Evolutionary conservation across 2,888 invertebrate genomes (phyloP), one percentile per base, ranked within the genome.

Genomic region (Apotomis capreana): DNA sequence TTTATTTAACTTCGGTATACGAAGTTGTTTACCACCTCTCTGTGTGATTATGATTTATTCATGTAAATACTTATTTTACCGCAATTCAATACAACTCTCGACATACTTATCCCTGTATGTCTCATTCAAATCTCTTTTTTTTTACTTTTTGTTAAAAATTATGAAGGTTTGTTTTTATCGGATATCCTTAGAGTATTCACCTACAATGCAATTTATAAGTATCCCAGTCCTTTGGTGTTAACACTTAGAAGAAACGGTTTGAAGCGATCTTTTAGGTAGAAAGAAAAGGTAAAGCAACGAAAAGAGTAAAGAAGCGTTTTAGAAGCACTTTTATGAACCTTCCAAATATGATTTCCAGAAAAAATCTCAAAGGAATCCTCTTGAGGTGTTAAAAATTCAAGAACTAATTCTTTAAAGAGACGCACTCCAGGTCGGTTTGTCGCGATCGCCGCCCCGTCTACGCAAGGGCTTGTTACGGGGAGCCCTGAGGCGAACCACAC

Each of bases 401-500:
- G 80, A 84, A 81, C 81, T 85, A 84, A 87, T 87, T 85, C 86
- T 87, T 83, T 83, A 83, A 86, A 87, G 82, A 85, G 81, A 79
- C 81, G 78, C 79, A 78, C 81, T 83, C 77, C 81, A 80, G 80
- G 81, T 81, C 80, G 77, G 85, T 84, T 84, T 83, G 81, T 81
- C 81, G 82, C 86, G 83, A 84, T 85, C 81, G 81, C 81, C 81
- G 84, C 82, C 81, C 82, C 83, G 85, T 85, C 87, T 83, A 79
- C 81, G 83, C 82, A 79, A 80, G 79, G 81, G 78, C 89, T 92
- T 89, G 89, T 92, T 91, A 91, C 84, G 77, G 78, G 76, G 83
- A 83, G 84, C 89, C 92, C 90, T 83, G 88, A 85, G 87, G 91
- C 90, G 87, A 78, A 80, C 81, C 77, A 78, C 81, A 71, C 78